A percentile compares a stretch with the other conserved stretches of the same genome.
These are phyloP conservation scores for Palythoa grandiflora DNA, from an alignment of 92 coral and sea anemone genomes.

Conservation along the genomic window DNA sequence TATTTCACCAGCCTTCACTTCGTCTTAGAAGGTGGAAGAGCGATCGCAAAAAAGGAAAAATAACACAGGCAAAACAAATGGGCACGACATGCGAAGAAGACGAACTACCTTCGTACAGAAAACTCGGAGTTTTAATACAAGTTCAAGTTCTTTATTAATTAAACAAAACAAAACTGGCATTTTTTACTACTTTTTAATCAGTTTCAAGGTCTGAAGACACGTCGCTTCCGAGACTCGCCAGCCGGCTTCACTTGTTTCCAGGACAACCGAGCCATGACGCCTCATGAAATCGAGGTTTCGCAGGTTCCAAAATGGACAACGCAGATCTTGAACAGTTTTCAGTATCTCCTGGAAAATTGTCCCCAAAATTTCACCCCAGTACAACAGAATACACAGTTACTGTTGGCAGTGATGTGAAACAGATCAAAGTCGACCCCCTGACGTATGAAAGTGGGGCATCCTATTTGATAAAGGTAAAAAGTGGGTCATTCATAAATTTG, in stretches of 20 bases:
- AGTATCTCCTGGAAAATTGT: conserved; percentile 89
- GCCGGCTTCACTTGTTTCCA: conserved; percentile 19
- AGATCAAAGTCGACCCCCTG: conserved; percentile 91
- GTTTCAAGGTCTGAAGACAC: no score
- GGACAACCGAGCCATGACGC: conserved; percentile 42
- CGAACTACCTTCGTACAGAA: no score
- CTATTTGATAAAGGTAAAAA: conserved; percentile 80
- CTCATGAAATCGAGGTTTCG: conserved; percentile 13
- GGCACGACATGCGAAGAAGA: no score
- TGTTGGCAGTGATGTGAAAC: conserved; percentile 87
- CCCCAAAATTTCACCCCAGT: conserved; percentile 87
- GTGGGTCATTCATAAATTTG: neutral
- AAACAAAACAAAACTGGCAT: no score
- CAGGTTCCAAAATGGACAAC: conserved; percentile 84
- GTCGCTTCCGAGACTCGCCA: no score
- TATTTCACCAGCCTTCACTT: no score
- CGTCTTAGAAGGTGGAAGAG: no score
- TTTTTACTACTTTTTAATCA: no score
- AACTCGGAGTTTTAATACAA: no score
- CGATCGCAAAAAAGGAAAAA: no score
- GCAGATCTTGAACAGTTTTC: conserved; percentile 86
- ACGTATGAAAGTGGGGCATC: conserved; percentile 96
- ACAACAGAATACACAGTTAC: conserved; percentile 89
- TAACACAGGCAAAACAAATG: no score
- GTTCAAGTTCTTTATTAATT: no score